phyloP scores from a whole-genome alignment of 2,797 vertebrate species.

The Mormyrus hasselquistii region DNA sequence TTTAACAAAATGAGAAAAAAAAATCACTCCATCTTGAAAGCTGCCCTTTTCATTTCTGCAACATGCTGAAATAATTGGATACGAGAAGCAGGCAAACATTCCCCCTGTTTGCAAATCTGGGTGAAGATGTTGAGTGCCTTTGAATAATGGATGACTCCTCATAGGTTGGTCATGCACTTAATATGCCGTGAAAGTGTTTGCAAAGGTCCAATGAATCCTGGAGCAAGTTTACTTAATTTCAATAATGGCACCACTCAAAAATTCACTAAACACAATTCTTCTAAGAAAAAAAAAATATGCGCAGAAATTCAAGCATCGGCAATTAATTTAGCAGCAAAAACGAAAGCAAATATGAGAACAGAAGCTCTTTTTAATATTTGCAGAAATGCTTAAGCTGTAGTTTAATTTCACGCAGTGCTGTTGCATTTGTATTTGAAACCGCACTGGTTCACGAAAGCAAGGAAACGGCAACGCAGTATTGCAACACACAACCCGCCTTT shows the following conservation, averaged over 20 bases:
- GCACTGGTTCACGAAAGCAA: background rate
- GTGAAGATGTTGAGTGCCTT: background rate
- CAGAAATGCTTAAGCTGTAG: background rate
- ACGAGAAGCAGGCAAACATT: background rate
- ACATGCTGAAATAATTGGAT: background rate
- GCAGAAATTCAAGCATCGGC: background rate
- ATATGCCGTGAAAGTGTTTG: background rate
- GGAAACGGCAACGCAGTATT: background rate
- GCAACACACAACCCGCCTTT: background rate
- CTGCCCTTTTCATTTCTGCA: background rate
- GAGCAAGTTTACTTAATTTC: slow-evolving; percentile 1
- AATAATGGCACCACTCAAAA: slow-evolving; percentile 16
- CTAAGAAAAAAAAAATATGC: background rate
- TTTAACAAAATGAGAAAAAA: background rate
- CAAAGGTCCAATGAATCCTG: background rate
- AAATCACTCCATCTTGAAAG: background rate
- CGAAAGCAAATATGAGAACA: background rate
- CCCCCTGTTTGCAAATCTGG: background rate
- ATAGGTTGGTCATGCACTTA: background rate
- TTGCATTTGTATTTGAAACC: background rate
- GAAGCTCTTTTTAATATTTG: background rate
- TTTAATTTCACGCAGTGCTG: background rate
- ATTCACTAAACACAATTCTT: slow-evolving; percentile 7
- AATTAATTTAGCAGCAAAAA: background rate
- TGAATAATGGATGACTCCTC: slow-evolving; percentile 16